Conservation (phyloP, 2,888 invertebrate species). For the Octonoba sinensis region DNA sequence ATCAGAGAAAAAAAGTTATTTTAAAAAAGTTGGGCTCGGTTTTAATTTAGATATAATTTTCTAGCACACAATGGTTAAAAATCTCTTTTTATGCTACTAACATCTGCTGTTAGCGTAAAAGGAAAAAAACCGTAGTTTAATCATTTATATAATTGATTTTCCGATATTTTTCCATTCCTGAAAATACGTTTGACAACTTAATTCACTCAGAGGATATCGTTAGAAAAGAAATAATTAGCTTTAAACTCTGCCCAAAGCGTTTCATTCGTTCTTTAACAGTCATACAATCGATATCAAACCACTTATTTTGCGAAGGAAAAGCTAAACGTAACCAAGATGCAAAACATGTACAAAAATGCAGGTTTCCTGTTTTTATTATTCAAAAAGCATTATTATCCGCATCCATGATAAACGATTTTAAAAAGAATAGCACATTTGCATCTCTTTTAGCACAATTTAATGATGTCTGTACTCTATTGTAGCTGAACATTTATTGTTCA, state of each 20-base stretch:
- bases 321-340: constrained; percentile 10
- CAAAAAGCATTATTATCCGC: constrained; percentile 18
- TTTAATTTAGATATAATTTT: too few relatives aligned
- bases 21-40: too few relatives aligned
- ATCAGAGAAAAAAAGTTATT: too few relatives aligned
- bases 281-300: constrained; percentile 20
- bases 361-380: constrained; percentile 12
- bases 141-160: constrained; percentile 51
- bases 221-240: constrained; percentile 44
- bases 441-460: too few relatives aligned
- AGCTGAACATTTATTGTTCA: too few relatives aligned
- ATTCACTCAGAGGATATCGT: constrained; percentile 27
- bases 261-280: constrained; percentile 16
- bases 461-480: too few relatives aligned
- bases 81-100: too few relatives aligned
- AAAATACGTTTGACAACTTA: constrained; percentile 44
- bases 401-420: constrained; percentile 11
- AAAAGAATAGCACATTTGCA: background rate
- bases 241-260: constrained; percentile 11
- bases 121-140: constrained; percentile 23
- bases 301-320: constrained; percentile 28
- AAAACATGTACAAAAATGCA: constrained; percentile 29
- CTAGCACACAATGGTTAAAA: too few relatives aligned
- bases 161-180: constrained; percentile 34
- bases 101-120: too few relatives aligned